Conservation (phyloP, 1,140 invertebrate species). For the Coenobita brevimanus region DNA sequence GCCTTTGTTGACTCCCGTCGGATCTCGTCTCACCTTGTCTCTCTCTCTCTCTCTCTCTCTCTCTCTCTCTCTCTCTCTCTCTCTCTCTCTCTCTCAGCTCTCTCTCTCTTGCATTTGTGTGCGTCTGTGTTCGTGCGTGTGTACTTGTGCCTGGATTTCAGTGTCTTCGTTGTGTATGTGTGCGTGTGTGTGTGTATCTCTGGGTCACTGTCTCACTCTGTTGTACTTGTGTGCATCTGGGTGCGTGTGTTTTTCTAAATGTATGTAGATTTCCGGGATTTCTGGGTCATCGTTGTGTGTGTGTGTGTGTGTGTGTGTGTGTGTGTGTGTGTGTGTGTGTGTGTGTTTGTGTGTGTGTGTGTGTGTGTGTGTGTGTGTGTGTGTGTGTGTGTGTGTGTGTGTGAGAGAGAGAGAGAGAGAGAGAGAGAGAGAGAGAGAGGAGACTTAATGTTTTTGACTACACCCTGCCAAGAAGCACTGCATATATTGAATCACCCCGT, state of each 20-base stretch:
- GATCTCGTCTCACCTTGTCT: no score
- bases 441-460: not conserved
- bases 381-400: conserved; percentile 19
- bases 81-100: not conserved
- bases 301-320: conserved; percentile 20
- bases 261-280: not conserved
- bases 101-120: not conserved
- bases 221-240: not conserved
- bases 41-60: no score
- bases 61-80: not conserved
- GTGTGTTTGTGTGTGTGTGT: no score
- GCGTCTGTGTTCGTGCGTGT: not conserved
- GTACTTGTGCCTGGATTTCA: not conserved
- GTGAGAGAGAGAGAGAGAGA: not conserved
- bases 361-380: conserved; percentile 18
- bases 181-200: not conserved
- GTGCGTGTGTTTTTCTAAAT: not conserved
- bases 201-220: not conserved
- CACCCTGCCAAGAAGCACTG: no score
- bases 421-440: not conserved
- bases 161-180: not conserved
- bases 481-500: no score
- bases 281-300: no score
- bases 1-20: no score
- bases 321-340: conserved; percentile 1